Conservation (phyloP, 2,797 vertebrate genomes). For the Eulemur coronatus region DNA sequence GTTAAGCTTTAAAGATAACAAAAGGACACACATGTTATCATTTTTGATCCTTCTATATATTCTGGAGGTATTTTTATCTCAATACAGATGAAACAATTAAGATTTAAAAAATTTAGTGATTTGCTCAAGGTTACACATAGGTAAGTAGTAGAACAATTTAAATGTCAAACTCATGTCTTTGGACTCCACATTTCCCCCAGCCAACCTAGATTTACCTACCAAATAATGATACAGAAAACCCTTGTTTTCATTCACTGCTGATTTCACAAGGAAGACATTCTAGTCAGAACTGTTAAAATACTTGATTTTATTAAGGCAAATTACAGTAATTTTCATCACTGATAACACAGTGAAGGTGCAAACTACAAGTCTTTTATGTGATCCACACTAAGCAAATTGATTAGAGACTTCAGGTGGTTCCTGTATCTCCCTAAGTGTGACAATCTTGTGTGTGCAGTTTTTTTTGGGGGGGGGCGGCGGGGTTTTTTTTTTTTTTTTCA, state of each 20-base stretch:
- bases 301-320: neutral
- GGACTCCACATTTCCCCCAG: neutral
- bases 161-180: neutral
- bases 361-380: neutral
- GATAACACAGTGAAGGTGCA: neutral
- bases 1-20: neutral
- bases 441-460: neutral
- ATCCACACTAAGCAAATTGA: neutral
- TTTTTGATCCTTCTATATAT: neutral
- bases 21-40: neutral
- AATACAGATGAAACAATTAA: neutral
- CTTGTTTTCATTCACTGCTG: neutral
- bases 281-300: neutral
- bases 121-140: neutral
- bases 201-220: neutral
- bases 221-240: neutral
- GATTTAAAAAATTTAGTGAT: neutral
- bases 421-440: neutral
- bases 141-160: neutral
- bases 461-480: neutral
- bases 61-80: neutral
- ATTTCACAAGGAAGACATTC: conserved; percentile 30
- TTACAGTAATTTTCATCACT: neutral
- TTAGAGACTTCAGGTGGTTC: neutral
- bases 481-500: neutral